Conservation (phyloP, 2,797 vertebrate species). For the Aulostomus chinensis region DNA sequence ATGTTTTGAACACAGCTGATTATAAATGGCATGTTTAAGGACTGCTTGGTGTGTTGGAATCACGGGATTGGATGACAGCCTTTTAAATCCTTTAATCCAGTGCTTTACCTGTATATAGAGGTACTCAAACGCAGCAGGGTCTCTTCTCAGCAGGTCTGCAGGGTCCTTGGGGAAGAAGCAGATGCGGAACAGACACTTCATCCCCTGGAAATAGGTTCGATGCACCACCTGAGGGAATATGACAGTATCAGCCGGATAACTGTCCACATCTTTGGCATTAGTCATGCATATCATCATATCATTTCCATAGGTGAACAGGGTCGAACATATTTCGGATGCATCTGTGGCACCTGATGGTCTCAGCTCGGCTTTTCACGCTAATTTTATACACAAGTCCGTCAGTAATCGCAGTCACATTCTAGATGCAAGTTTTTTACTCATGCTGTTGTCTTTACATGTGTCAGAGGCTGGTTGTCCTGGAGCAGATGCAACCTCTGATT, state of each 20-base stretch:
- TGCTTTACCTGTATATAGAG: constrained; percentile 94
- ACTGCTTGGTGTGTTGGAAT: background rate
- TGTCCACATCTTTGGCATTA: constrained; percentile 7
- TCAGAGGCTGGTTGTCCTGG: constrained; percentile 96
- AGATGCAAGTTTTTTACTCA: background rate
- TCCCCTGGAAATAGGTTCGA: constrained; percentile 97
- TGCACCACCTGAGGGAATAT: constrained; percentile 90
- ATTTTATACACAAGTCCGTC: background rate
- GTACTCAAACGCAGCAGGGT: constrained; percentile 98
- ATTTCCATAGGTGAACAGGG: constrained; percentile 3
- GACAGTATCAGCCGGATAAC: constrained; percentile 20
- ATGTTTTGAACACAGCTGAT: background rate
- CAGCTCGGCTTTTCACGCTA: background rate
- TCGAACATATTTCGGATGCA: constrained; percentile 10
- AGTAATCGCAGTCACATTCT: constrained; percentile 1
- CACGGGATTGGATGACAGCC: constrained; percentile 17
- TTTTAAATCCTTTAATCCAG: constrained; percentile 41
- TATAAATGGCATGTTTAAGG: constrained; percentile 3
- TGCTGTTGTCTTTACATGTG: constrained; percentile 84
- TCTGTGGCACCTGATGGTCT: background rate
- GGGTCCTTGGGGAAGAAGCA: constrained; percentile 99
- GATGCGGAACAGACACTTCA: constrained; percentile 98
- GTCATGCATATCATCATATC: constrained; percentile 13
- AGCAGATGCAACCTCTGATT: constrained; percentile 92
- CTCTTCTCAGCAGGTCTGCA: constrained; percentile 90